Evolutionary conservation across 2,888 invertebrate species (phyloP).

Genomic region (Malacosoma neustria): DNA sequence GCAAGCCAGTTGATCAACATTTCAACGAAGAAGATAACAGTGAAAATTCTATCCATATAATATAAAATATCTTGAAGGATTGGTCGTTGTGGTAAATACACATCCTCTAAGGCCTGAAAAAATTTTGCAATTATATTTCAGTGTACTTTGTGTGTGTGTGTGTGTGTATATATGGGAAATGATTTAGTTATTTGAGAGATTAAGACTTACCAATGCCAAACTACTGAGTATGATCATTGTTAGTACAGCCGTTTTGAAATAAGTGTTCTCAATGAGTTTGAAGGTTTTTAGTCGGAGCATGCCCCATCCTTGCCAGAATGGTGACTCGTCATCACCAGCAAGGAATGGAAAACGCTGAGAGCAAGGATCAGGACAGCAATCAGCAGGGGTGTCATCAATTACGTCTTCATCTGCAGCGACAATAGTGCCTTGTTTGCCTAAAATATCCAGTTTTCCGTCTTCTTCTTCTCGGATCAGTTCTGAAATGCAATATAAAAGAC

Average conservation of each 20-base stretch:
- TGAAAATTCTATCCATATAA: conserved; percentile 98
- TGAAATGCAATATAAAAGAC: conserved; percentile 19
- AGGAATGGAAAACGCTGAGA: conserved; percentile 91
- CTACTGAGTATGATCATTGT: conserved; percentile 99
- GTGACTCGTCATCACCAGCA: conserved; percentile 93
- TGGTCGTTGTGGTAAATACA: conserved; percentile 92
- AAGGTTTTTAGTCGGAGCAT: conserved; percentile 94
- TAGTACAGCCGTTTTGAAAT: conserved; percentile 99
- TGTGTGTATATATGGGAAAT: background rate
- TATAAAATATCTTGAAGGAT: conserved; percentile 94
- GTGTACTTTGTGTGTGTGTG: too few relatives aligned
- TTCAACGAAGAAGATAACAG: conserved; percentile 98
- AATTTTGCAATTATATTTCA: too few relatives aligned
- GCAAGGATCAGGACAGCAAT: conserved; percentile 94
- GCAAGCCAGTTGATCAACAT: conserved; percentile 99
- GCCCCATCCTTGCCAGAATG: conserved; percentile 96
- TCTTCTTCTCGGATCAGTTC: conserved; percentile 77
- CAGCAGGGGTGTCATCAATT: conserved; percentile 91
- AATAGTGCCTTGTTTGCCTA: conserved; percentile 81
- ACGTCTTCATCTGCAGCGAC: conserved; percentile 86
- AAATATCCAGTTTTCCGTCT: conserved; percentile 78
- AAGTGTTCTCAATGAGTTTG: conserved; percentile 97
- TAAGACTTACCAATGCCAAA: conserved; percentile 89
- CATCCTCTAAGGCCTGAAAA: conserved; percentile 95
- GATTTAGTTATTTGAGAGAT: too few relatives aligned